Evolutionary conservation across 2,113 vertebrate genomes (phyloP).

Genomic region (Thymallus thymallus): DNA sequence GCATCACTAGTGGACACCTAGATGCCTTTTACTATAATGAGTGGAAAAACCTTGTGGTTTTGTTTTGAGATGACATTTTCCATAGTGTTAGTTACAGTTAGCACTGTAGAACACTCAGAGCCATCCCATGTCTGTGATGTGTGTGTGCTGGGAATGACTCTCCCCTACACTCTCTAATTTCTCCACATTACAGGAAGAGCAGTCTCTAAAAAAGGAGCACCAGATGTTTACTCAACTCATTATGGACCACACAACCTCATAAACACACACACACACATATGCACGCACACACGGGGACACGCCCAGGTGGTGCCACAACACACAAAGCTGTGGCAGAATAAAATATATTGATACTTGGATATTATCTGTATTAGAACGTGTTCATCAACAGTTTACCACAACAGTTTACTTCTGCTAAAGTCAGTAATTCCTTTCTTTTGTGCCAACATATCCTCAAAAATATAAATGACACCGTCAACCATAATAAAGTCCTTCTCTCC

Average conservation of each 20-base stretch:
- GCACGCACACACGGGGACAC: neutral
- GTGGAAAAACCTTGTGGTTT: slow-evolving; percentile 63
- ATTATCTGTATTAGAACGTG: neutral
- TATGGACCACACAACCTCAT: slow-evolving; percentile 67
- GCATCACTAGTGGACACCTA: slow-evolving; percentile 6
- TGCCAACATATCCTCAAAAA: no score
- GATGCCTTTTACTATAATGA: no score
- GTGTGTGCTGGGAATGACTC: slow-evolving; percentile 49
- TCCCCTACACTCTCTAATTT: slow-evolving; percentile 71
- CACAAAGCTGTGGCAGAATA: no score
- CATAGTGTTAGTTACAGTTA: slow-evolving; percentile 59
- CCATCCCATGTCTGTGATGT: slow-evolving; percentile 27
- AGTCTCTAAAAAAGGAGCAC: slow-evolving; percentile 66
- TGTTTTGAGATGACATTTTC: slow-evolving; percentile 65
- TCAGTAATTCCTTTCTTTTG: no score
- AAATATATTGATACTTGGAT: no score
- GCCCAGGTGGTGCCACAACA: neutral
- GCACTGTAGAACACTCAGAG: slow-evolving; percentile 26
- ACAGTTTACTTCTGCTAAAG: no score
- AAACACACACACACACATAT: neutral
- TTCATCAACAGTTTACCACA: neutral
- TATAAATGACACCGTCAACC: no score
- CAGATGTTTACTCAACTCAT: slow-evolving; percentile 70
- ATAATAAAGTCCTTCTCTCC: no score
- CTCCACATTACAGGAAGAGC: slow-evolving; percentile 70